These are phyloP conservation scores for Drosophila littoralis DNA, from an alignment of 1,140 invertebrate species.

Conservation along the genomic window DNA sequence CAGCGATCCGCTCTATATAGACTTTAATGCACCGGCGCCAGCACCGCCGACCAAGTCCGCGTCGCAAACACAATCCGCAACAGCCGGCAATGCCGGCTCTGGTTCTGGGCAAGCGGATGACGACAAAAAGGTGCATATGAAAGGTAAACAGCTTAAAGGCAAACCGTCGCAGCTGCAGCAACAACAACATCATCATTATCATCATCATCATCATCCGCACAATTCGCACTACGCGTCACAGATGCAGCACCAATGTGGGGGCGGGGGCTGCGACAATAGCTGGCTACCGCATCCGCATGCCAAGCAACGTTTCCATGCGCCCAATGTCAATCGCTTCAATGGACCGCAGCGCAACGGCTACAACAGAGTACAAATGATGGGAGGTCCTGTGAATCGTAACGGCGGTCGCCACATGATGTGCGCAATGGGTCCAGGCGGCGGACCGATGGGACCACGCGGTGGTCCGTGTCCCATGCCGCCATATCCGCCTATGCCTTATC, in stretches of 20 bases:
- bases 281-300: slow-evolving; percentile 44
- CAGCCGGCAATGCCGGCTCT: not conserved
- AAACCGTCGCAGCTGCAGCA: slow-evolving; percentile 46
- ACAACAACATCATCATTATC: slow-evolving; percentile 33
- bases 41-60: slow-evolving; percentile 13
- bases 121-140: slow-evolving; percentile 64
- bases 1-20: slow-evolving; percentile 82
- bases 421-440: slow-evolving; percentile 46
- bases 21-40: slow-evolving; percentile 73
- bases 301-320: slow-evolving; percentile 50
- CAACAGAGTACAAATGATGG: slow-evolving; percentile 25
- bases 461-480: slow-evolving; percentile 50
- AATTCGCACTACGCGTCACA: slow-evolving; percentile 34
- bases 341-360: slow-evolving; percentile 42
- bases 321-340: slow-evolving; percentile 48
- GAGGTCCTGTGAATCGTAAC: slow-evolving; percentile 37
- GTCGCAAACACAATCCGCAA: not conserved
- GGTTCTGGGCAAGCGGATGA: slow-evolving; percentile 13
- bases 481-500: slow-evolving; percentile 57
- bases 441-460: slow-evolving; percentile 52
- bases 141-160: slow-evolving; percentile 48
- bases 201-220: slow-evolving; percentile 18
- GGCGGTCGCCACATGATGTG: slow-evolving; percentile 55
- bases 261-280: slow-evolving; percentile 15
- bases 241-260: slow-evolving; percentile 42